Percentiles rank a stretch among this genome's conserved stretches.
phyloP scores from a whole-genome alignment of 1,140 invertebrate species.

The Papilio xuthus region DNA sequence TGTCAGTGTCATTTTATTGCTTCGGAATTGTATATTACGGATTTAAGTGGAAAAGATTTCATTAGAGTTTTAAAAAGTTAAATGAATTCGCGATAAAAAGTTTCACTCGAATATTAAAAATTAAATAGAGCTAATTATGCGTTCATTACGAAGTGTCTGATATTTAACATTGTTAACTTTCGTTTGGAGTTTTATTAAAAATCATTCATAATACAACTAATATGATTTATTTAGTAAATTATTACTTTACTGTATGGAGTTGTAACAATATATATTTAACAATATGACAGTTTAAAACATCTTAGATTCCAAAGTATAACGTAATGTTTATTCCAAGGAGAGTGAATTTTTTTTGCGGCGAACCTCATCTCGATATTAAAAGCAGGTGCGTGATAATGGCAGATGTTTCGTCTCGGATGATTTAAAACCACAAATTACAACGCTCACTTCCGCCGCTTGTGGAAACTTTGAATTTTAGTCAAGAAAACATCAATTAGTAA shows the following conservation, averaged over 20 bases:
- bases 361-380: constrained; percentile 22
- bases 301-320: neutral
- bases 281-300: too few relatives aligned
- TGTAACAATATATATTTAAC: too few relatives aligned
- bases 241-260: neutral
- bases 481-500: neutral
- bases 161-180: neutral
- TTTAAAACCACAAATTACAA: constrained; percentile 58
- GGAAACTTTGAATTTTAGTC: constrained; percentile 22
- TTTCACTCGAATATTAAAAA: neutral
- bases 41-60: constrained; percentile 3
- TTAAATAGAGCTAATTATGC: constrained; percentile 2
- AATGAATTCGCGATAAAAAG: neutral
- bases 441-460: constrained; percentile 38
- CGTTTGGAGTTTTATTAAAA: neutral
- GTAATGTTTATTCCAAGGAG: neutral
- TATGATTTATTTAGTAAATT: neutral
- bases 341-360: neutral
- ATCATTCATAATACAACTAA: too few relatives aligned
- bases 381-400: constrained; percentile 47
- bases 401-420: constrained; percentile 49
- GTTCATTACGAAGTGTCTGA: neutral
- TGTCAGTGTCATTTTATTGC: constrained; percentile 33
- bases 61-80: neutral
- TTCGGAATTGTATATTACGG: constrained; percentile 32